phyloP scores from a whole-genome alignment of 1,140 invertebrate genomes.

The Lepidurus packardi region DNA sequence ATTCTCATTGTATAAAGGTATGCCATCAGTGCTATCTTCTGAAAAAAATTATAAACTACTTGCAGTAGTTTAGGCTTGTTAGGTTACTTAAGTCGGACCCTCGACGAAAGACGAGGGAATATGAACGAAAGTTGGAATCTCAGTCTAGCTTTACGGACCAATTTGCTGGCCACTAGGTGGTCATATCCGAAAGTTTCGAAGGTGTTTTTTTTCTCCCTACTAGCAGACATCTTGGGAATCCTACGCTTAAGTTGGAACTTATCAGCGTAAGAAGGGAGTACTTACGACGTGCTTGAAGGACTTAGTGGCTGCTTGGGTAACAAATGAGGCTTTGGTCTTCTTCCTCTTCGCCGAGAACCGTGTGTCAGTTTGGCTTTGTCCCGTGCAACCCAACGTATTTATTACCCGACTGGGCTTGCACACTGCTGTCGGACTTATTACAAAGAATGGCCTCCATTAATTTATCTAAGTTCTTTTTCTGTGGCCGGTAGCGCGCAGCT shows the following conservation, averaged over 20 bases:
- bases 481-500: neutral
- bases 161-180: no score
- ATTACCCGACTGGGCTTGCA: constrained; percentile 9
- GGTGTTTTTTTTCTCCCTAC: neutral
- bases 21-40: no score
- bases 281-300: constrained; percentile 21
- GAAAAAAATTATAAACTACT: no score
- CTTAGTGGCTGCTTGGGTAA: constrained; percentile 11
- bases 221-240: neutral
- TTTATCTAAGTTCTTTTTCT: constrained; percentile 4
- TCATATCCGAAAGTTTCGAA: no score
- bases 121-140: no score
- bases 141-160: no score
- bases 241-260: neutral
- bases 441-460: constrained; percentile 9
- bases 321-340: constrained; percentile 9
- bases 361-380: neutral
- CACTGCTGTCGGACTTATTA: constrained; percentile 9
- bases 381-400: neutral
- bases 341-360: neutral
- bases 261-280: neutral
- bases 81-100: no score
- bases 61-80: no score
- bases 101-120: no score
- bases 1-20: no score